Percentiles rank a stretch among this genome's conserved stretches.
These are phyloP conservation scores for Epsilonema sp. DNA, from an alignment of 2,888 invertebrate species.

Conservation along the genomic window DNA sequence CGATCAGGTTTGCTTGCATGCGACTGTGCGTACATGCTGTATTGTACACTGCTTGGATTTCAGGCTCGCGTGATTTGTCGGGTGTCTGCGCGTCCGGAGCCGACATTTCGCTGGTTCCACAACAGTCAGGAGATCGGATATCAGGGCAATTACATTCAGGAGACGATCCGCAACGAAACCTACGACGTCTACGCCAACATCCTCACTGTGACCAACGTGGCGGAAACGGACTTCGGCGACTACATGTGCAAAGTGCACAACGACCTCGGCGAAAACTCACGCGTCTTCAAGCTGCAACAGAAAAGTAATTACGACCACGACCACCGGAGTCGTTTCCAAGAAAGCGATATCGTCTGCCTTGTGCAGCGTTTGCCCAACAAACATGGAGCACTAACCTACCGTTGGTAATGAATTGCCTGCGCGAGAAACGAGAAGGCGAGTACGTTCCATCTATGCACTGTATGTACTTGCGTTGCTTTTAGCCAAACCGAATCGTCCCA, in stretches of 20 bases:
- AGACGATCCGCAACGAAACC: slow-evolving; percentile 16
- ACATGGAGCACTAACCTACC: too few relatives aligned
- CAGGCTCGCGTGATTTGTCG: slow-evolving; percentile 14
- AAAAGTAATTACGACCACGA: slow-evolving; percentile 13
- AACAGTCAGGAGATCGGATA: slow-evolving; percentile 10
- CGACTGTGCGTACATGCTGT: too few relatives aligned
- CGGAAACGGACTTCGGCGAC: slow-evolving; percentile 56
- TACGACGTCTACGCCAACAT: slow-evolving; percentile 25
- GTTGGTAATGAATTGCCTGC: too few relatives aligned
- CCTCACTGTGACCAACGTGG: slow-evolving; percentile 52
- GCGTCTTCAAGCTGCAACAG: slow-evolving; percentile 16
- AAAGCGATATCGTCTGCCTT: too few relatives aligned
- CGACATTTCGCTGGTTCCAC: slow-evolving; percentile 20
- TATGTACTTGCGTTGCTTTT: too few relatives aligned
- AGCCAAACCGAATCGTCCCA: slow-evolving; percentile 16
- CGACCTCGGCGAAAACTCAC: slow-evolving; percentile 39
- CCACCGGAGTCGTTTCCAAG: too few relatives aligned
- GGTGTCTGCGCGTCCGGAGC: slow-evolving; percentile 22
- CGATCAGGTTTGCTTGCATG: too few relatives aligned
- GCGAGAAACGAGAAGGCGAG: too few relatives aligned
- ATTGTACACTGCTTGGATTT: slow-evolving; percentile 11
- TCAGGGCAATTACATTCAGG: slow-evolving; percentile 10
- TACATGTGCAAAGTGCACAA: slow-evolving; percentile 64
- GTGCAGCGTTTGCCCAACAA: too few relatives aligned
- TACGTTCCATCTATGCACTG: too few relatives aligned